Evolutionary conservation across 2,113 vertebrate species (phyloP).

Genomic region (Hylia prasina): DNA sequence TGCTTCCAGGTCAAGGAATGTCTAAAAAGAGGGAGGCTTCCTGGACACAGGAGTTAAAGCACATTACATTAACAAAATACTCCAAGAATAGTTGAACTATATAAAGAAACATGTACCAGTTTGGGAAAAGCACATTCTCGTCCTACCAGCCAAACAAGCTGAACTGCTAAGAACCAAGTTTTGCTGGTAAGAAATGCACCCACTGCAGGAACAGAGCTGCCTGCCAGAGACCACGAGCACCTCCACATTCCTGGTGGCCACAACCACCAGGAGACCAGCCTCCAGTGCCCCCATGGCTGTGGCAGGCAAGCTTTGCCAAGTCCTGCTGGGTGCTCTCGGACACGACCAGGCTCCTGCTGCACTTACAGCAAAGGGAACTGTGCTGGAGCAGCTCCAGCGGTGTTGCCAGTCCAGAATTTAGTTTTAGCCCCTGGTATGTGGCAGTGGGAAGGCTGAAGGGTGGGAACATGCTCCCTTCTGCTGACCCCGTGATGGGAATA

Average conservation of each 20-base stretch:
- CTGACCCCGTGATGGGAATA: neutral
- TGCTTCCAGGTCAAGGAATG: neutral
- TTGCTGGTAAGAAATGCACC: neutral
- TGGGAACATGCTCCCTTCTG: neutral
- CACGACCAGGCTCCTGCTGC: neutral
- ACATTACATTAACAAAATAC: neutral
- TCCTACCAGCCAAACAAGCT: neutral
- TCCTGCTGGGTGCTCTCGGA: neutral
- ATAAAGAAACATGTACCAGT: neutral
- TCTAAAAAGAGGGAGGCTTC: neutral
- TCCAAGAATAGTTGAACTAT: neutral
- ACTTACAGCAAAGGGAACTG: neutral
- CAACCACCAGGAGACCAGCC: neutral
- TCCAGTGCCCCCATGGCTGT: neutral
- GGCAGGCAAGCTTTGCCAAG: neutral
- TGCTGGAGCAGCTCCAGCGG: neutral
- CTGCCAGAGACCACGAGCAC: neutral
- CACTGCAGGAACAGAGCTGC: neutral
- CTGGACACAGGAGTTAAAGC: neutral
- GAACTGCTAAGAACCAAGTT: neutral
- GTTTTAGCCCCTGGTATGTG: neutral
- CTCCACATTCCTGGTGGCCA: neutral
- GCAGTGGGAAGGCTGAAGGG: neutral
- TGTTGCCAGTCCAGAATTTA: neutral
- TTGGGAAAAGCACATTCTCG: slow-evolving; percentile 8